Percentiles rank a stretch among this genome's conserved stretches.
Conservation (phyloP, 2,797 vertebrate genomes). For the Catharus ustulatus region DNA sequence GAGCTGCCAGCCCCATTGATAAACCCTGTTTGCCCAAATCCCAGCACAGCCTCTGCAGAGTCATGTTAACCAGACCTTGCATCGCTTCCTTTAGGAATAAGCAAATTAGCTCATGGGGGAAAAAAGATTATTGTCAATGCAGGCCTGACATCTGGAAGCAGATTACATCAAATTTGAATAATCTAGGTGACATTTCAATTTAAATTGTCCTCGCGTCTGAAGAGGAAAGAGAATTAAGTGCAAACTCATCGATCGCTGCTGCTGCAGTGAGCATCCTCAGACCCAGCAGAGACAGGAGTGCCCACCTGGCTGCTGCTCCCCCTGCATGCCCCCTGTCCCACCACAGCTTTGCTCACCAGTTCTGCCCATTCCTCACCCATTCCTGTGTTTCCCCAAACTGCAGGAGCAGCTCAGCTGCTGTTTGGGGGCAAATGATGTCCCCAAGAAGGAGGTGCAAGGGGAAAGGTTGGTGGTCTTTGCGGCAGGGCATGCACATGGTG, state of each 20-base stretch:
- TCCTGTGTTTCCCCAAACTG: rapidly evolving
- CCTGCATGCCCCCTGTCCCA: rapidly evolving
- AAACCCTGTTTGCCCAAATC: not conserved
- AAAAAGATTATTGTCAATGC: not conserved
- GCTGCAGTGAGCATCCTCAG: not conserved
- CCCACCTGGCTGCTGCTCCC: rapidly evolving
- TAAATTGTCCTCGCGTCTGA: not conserved
- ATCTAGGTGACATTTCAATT: not conserved
- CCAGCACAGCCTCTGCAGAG: not conserved
- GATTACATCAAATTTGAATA: not conserved
- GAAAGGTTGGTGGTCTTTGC: not conserved
- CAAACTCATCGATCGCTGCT: not conserved
- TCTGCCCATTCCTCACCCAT: rapidly evolving
- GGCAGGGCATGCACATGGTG: rapidly evolving
- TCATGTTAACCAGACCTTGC: not conserved
- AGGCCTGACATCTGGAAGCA: not conserved
- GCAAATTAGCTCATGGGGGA: not conserved
- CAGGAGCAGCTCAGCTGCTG: not conserved
- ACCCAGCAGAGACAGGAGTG: rapidly evolving
- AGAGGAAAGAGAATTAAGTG: not conserved
- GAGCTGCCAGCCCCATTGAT: not conserved
- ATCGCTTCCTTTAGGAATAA: not conserved
- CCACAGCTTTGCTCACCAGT: rapidly evolving
- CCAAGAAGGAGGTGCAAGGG: rapidly evolving
- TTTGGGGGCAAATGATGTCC: rapidly evolving